Evolutionary conservation across 2,113 vertebrate species (phyloP).

Genomic region (Oceanites oceanicus): DNA sequence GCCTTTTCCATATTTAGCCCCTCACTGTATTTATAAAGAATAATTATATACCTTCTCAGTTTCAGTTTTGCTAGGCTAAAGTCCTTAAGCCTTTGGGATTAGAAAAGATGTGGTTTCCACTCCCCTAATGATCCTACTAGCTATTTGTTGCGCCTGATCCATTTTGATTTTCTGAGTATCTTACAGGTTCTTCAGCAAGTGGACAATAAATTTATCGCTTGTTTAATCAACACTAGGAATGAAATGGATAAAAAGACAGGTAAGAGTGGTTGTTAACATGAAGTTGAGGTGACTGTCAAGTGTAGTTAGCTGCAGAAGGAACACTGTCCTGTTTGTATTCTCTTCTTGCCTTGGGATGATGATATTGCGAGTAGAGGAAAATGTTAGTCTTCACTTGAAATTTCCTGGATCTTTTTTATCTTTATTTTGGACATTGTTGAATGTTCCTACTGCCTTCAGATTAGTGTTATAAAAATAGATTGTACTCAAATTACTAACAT

Average conservation of each 20-base stretch:
- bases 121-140: not conserved
- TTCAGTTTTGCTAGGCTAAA: not conserved
- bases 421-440: constrained; percentile 39
- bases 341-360: not conserved
- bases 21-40: not conserved
- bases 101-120: not conserved
- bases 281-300: not conserved
- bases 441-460: constrained; percentile 27
- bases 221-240: constrained; percentile 85
- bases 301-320: not conserved
- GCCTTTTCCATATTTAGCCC: not conserved
- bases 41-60: not conserved
- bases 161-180: constrained; percentile 31
- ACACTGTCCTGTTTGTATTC: not conserved
- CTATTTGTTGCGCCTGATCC: not conserved
- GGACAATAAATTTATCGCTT: constrained; percentile 98
- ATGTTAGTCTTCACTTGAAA: constrained; percentile 32
- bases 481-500: constrained; percentile 14
- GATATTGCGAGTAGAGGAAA: constrained; percentile 1
- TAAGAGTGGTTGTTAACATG: constrained; percentile 40
- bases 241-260: constrained; percentile 64
- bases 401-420: constrained; percentile 47
- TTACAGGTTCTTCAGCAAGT: constrained; percentile 94
- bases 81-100: not conserved
- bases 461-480: constrained; percentile 41